A percentile compares a stretch with the other conserved stretches of the same genome.
These are phyloP conservation scores for Agrypnus murinus DNA, from an alignment of 2,888 invertebrate species.

Conservation along the genomic window DNA sequence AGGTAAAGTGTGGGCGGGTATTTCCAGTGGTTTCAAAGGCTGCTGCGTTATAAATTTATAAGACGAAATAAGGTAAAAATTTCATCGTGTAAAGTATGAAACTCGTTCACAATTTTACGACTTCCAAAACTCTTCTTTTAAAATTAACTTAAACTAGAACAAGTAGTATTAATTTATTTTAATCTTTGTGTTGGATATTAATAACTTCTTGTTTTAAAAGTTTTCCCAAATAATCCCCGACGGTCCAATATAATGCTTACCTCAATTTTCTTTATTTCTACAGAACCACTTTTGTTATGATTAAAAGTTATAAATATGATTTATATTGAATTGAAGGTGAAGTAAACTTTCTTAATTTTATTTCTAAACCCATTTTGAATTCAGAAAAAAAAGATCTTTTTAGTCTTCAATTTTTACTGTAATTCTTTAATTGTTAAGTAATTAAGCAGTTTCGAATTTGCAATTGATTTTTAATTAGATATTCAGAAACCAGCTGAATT, in stretches of 20 bases:
- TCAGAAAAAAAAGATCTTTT: neutral
- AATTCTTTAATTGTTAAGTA: conserved; percentile 6
- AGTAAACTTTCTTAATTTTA: neutral
- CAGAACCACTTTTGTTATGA: neutral
- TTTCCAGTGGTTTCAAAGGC: neutral
- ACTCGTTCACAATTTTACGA: conserved; percentile 10
- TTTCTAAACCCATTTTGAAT: neutral
- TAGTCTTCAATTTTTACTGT: neutral
- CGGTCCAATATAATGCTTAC: too few species aligned
- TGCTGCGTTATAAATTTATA: neutral
- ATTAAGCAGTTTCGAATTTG: neutral
- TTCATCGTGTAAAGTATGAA: neutral
- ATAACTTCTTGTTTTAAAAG: conserved; percentile 3
- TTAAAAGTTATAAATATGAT: neutral
- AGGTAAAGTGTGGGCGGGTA: neutral
- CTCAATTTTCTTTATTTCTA: neutral
- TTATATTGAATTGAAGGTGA: neutral
- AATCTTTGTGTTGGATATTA: conserved; percentile 12
- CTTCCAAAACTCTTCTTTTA: neutral
- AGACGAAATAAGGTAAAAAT: conserved; percentile 11
- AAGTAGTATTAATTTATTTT: conserved; percentile 16
- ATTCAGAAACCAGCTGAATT: conserved; percentile 9
- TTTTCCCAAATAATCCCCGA: neutral
- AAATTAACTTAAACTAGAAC: conserved; percentile 13
- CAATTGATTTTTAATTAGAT: neutral